Percentiles rank a stretch among this genome's conserved stretches.
Conservation (phyloP, 2,113 vertebrate species). For the Pterophyllum scalare region DNA sequence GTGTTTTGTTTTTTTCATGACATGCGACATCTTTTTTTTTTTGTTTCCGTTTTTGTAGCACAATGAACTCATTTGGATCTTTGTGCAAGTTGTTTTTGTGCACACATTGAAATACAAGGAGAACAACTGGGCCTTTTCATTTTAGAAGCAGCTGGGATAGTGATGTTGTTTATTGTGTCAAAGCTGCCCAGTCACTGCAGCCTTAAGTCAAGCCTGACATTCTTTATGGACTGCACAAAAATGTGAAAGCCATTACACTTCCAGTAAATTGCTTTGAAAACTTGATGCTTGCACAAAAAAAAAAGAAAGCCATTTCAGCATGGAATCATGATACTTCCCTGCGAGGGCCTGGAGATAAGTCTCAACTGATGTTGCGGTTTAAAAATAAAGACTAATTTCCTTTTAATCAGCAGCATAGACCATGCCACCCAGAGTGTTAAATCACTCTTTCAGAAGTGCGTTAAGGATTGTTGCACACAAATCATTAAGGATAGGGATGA, state of each 20-base stretch:
- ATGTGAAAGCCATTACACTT: conserved; percentile 50
- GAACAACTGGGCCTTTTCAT: conserved; percentile 12
- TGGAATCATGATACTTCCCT: conserved; percentile 47
- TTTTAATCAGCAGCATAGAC: conserved; percentile 67
- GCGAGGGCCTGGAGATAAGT: conserved; percentile 55
- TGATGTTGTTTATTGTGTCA: conserved; percentile 42
- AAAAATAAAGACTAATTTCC: conserved; percentile 73
- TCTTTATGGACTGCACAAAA: conserved; percentile 47
- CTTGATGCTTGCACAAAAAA: conserved; percentile 32
- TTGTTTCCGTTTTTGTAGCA: conserved; percentile 18
- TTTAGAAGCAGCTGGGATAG: not conserved
- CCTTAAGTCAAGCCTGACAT: conserved; percentile 43
- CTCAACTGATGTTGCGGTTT: conserved; percentile 63
- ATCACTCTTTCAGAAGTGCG: conserved; percentile 65
- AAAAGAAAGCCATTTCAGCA: conserved; percentile 43
- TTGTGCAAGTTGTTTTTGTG: not conserved
- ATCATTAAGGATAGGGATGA: conserved; percentile 23
- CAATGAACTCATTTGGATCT: not conserved
- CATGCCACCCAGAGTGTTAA: conserved; percentile 41
- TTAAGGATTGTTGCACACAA: conserved; percentile 47
- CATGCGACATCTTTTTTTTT: not conserved
- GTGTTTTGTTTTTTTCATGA: not conserved
- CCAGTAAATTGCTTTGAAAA: conserved; percentile 60
- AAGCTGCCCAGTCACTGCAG: conserved; percentile 39
- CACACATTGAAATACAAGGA: conserved; percentile 1